phyloP scores from a whole-genome alignment of 2,797 vertebrate genomes.

The Eulemur coronatus region DNA sequence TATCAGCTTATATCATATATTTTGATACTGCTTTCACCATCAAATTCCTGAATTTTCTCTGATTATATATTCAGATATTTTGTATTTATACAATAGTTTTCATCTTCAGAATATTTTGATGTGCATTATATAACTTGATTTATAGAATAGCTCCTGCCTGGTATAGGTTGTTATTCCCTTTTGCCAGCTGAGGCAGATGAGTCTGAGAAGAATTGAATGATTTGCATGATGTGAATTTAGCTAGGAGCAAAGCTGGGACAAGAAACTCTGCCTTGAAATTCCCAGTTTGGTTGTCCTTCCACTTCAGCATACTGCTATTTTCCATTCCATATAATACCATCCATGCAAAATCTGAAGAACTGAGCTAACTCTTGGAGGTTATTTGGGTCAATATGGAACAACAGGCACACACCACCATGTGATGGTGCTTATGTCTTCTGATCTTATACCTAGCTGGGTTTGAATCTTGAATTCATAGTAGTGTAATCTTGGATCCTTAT shows the following conservation, averaged over 20 bases:
- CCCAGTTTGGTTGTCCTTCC: background rate
- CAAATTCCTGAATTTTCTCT: background rate
- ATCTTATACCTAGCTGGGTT: background rate
- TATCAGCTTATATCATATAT: background rate
- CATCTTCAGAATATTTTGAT: background rate
- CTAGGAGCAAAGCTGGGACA: background rate
- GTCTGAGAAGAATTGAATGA: background rate
- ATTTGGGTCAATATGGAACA: background rate
- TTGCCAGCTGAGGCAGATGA: background rate
- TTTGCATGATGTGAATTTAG: background rate
- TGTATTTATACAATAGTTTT: background rate
- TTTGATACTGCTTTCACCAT: background rate
- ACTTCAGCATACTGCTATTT: background rate
- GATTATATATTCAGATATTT: background rate
- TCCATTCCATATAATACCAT: background rate
- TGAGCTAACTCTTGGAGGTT: background rate
- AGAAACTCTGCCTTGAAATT: background rate
- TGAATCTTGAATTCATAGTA: background rate
- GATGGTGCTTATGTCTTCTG: background rate
- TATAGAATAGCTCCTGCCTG: background rate
- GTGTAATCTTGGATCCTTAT: background rate
- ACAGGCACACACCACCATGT: background rate
- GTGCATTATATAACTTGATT: background rate
- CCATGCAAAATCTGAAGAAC: background rate
- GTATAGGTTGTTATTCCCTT: background rate